Evolutionary conservation across 2,888 invertebrate species (phyloP).

Genomic region (Trissonchulus sp.): DNA sequence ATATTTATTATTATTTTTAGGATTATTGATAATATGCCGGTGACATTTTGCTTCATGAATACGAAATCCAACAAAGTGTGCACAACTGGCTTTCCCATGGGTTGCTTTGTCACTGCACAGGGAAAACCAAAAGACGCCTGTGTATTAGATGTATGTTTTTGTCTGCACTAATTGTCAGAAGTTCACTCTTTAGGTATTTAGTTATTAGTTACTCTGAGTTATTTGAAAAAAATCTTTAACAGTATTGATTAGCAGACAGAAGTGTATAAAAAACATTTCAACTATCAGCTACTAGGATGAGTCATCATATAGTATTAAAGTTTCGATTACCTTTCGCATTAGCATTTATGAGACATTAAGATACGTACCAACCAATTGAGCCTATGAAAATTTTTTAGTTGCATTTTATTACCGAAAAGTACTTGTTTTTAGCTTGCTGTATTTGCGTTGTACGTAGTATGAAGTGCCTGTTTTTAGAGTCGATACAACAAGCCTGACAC

Average conservation of each 20-base stretch:
- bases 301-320: too few species aligned
- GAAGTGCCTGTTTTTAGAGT: background rate
- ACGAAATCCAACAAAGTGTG: conserved; percentile 59
- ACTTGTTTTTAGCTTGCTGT: too few species aligned
- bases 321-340: too few species aligned
- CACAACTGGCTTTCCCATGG: conserved; percentile 94
- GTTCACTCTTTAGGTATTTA: too few species aligned
- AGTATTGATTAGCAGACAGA: too few species aligned
- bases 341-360: too few species aligned
- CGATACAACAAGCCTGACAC: conserved; percentile 60
- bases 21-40: conserved; percentile 89
- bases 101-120: conserved; percentile 71
- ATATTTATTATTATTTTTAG: conserved; percentile 43
- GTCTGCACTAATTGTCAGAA: background rate
- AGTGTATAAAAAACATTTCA: background rate
- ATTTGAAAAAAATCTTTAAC: too few species aligned
- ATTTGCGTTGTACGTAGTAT: background rate
- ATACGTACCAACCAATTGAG: too few species aligned
- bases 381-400: too few species aligned
- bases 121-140: conserved; percentile 58
- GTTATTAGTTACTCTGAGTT: too few species aligned
- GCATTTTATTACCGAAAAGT: too few species aligned
- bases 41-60: conserved; percentile 82
- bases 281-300: too few species aligned
- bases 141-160: conserved; percentile 52